Evolutionary conservation across 2,797 vertebrate genomes (phyloP).

Genomic region (Sphenopsis melanotis): DNA sequence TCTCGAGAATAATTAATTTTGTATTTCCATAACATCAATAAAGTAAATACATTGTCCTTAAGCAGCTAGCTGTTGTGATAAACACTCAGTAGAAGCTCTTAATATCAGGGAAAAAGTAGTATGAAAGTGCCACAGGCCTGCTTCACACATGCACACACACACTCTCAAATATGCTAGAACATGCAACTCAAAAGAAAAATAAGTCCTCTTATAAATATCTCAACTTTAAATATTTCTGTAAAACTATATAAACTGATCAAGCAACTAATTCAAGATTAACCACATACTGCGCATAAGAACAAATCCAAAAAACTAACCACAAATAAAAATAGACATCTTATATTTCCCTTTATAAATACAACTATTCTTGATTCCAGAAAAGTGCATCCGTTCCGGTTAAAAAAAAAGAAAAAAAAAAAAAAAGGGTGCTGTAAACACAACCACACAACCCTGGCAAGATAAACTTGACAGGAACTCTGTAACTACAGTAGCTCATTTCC

Average conservation of each 20-base stretch:
- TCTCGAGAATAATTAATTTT: background rate
- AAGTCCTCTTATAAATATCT: background rate
- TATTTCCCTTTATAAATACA: background rate
- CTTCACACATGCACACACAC: background rate
- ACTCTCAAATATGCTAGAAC: background rate
- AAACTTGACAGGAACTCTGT: constrained; percentile 46
- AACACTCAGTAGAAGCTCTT: background rate
- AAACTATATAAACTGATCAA: background rate
- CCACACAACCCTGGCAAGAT: background rate
- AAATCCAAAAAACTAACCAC: background rate
- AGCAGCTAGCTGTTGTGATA: background rate
- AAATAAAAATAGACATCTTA: background rate
- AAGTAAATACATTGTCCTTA: background rate
- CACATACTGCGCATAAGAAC: background rate
- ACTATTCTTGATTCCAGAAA: background rate
- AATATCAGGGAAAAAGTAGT: background rate
- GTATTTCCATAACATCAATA: background rate
- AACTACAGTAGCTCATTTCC: constrained; percentile 24
- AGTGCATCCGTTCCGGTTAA: accelerated
- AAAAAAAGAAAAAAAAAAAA: background rate
- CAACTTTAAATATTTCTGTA: background rate
- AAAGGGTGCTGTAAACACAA: background rate
- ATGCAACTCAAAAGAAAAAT: background rate
- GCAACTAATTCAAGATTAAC: background rate
- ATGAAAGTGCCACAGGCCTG: background rate